Evolutionary conservation across 2,888 invertebrate genomes (phyloP).

Genomic region (Lithosia quadra): DNA sequence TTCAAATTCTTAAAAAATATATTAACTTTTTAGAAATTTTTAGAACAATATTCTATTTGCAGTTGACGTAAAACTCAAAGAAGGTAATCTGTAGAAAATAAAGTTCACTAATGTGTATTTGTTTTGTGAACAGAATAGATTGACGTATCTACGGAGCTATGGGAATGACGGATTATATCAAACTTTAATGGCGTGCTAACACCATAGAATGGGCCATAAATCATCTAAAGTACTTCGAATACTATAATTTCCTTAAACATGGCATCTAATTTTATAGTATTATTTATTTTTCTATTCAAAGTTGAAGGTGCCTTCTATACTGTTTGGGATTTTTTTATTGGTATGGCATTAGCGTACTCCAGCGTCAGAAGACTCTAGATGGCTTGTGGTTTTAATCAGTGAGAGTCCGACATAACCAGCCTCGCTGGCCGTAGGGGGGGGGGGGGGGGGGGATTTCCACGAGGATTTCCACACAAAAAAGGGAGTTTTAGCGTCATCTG

Average conservation of each 20-base stretch:
- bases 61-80: neutral
- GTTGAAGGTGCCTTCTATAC: neutral
- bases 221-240: conserved; percentile 55
- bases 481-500: too few relatives aligned
- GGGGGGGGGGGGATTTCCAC: too few relatives aligned
- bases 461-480: too few relatives aligned
- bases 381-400: too few relatives aligned
- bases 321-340: neutral
- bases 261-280: conserved; percentile 38
- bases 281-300: conserved; percentile 38
- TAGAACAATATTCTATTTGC: neutral
- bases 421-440: too few relatives aligned
- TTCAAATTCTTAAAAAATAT: neutral
- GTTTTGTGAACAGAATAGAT: conserved; percentile 1
- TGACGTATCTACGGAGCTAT: conserved; percentile 29
- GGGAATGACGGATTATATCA: conserved; percentile 55
- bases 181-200: conserved; percentile 57
- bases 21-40: neutral
- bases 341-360: too few relatives aligned
- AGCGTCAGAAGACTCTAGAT: too few relatives aligned
- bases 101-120: conserved; percentile 4
- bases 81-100: neutral
- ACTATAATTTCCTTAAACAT: conserved; percentile 53
- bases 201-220: conserved; percentile 58
- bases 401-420: too few relatives aligned